Percentiles rank a stretch among this genome's conserved stretches.
Conservation (phyloP, 1,140 invertebrate genomes). For the Cotesia typhae region DNA sequence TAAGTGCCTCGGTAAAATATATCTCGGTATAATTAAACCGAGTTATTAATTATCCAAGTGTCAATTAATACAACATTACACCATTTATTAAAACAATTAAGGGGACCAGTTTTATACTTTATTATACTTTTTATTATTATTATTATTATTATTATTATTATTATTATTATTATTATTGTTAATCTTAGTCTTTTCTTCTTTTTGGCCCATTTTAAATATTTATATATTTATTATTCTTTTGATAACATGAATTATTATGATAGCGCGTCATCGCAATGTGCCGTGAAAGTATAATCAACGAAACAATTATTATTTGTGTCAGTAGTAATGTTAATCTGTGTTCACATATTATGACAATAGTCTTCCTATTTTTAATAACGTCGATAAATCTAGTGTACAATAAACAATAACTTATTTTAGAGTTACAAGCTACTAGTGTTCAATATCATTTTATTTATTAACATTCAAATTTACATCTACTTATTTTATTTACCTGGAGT, state of each 20-base stretch:
- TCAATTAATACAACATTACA: neutral
- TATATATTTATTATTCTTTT: conserved; percentile 33
- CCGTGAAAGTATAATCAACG: conserved; percentile 49
- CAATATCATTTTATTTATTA: too few species aligned
- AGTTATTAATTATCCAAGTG: neutral
- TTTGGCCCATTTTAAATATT: conserved; percentile 17
- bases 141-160: conserved; percentile 6
- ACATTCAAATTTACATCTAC: neutral
- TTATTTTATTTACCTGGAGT: conserved; percentile 15
- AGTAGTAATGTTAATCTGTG: conserved; percentile 48
- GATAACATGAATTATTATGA: conserved; percentile 43
- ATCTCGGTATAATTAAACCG: conserved; percentile 1
- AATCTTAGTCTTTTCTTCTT: neutral
- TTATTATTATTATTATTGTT: conserved; percentile 9
- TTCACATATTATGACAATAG: conserved; percentile 54
- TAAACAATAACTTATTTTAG: neutral
- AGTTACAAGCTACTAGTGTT: too few species aligned
- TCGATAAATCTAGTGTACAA: neutral
- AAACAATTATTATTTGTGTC: conserved; percentile 47
- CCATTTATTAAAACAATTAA: neutral
- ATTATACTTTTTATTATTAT: too few species aligned
- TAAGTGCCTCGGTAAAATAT: conserved; percentile 42
- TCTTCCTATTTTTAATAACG: conserved; percentile 44
- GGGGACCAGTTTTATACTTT: neutral
- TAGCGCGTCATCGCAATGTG: conserved; percentile 47